Conservation (phyloP, 2,888 invertebrate genomes). For the Tenthredo livida region DNA sequence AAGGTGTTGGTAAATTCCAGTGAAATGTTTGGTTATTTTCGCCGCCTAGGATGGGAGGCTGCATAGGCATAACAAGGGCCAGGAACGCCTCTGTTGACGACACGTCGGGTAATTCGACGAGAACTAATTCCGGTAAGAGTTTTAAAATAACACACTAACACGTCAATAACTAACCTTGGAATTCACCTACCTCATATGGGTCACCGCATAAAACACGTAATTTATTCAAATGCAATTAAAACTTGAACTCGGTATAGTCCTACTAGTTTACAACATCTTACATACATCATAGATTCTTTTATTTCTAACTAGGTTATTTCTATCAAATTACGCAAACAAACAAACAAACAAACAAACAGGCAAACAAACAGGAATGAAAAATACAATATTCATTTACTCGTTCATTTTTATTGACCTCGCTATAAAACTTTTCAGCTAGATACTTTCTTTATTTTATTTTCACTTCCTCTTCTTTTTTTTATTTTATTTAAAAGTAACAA, state of each 20-base stretch:
- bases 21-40: conserved; percentile 79
- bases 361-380: background rate
- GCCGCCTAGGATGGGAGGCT: conserved; percentile 91
- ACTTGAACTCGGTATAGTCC: background rate
- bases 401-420: conserved; percentile 11
- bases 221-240: conserved; percentile 48
- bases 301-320: background rate
- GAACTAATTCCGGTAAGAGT: conserved; percentile 88
- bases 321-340: conserved; percentile 1
- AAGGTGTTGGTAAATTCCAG: conserved; percentile 75
- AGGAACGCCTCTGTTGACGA: conserved; percentile 91
- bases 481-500: background rate
- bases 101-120: conserved; percentile 89
- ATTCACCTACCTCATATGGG: conserved; percentile 52
- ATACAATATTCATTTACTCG: background rate
- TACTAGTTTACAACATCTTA: background rate
- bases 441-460: background rate
- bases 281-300: background rate
- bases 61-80: conserved; percentile 91
- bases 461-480: background rate
- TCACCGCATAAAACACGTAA: conserved; percentile 41
- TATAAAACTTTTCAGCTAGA: background rate
- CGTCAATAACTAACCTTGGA: conserved; percentile 71
- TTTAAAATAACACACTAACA: background rate
- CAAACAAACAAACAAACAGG: background rate